Conservation (phyloP, 2,113 vertebrate genomes). For the Gadus macrocephalus region DNA sequence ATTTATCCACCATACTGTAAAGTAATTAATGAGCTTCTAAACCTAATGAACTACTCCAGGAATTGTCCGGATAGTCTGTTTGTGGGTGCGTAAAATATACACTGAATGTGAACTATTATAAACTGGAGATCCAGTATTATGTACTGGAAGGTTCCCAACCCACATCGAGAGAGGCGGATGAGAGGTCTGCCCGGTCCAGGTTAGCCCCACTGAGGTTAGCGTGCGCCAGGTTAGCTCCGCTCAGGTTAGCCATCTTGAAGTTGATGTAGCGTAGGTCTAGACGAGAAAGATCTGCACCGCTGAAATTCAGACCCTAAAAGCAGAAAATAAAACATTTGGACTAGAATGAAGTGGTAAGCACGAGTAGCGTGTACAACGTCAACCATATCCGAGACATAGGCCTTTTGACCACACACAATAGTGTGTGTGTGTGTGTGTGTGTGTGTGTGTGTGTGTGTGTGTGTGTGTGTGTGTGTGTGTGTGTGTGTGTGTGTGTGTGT, state of each 20-base stretch:
- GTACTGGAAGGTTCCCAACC: conserved; percentile 39
- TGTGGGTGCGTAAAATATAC: too few relatives aligned
- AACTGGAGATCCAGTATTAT: too few relatives aligned
- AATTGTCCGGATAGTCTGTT: too few relatives aligned
- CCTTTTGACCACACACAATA: too few relatives aligned
- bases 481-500: not conserved
- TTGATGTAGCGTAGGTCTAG: conserved; percentile 96
- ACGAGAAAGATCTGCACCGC: conserved; percentile 91
- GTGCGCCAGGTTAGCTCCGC: conserved; percentile 91
- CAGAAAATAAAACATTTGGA: conserved; percentile 22
- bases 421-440: not conserved
- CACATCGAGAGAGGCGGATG: conserved; percentile 88
- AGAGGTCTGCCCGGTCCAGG: conserved; percentile 90
- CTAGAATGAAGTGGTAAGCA: not conserved
- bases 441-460: not conserved
- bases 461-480: too few relatives aligned
- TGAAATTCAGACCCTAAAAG: conserved; percentile 92
- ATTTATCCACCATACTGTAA: too few relatives aligned
- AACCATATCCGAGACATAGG: too few relatives aligned
- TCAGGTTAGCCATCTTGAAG: conserved; percentile 98
- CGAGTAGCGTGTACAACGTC: too few relatives aligned
- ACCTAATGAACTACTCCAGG: too few relatives aligned
- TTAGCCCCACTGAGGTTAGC: conserved; percentile 94
- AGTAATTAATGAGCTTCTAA: too few relatives aligned
- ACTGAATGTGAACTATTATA: too few relatives aligned